Conservation (phyloP, 2,797 vertebrate species). For the Periparus ater region DNA sequence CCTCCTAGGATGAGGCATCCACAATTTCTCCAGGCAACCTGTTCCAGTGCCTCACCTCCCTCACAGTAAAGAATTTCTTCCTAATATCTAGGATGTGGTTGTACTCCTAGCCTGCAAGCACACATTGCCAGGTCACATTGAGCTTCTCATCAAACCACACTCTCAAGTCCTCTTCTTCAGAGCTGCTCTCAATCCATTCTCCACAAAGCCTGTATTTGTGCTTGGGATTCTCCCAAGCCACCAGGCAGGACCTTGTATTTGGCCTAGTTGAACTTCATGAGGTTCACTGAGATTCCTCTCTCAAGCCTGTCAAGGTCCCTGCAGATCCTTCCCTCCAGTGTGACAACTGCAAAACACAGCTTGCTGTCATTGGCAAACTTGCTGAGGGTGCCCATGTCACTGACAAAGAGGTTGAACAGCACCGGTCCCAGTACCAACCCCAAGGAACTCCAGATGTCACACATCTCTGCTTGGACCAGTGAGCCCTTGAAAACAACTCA, state of each 20-base stretch:
- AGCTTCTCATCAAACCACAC: background rate
- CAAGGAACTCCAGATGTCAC: background rate
- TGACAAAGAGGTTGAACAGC: background rate
- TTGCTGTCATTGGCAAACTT: background rate
- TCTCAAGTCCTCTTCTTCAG: background rate
- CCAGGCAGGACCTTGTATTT: background rate
- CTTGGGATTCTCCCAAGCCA: background rate
- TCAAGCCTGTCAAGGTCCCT: background rate
- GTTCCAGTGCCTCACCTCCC: background rate
- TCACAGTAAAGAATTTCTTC: background rate
- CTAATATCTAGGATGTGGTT: background rate
- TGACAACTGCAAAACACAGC: background rate
- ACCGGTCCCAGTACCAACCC: fast-evolving
- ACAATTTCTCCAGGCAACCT: background rate
- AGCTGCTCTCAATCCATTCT: background rate
- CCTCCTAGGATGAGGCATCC: background rate
- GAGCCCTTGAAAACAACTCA: background rate
- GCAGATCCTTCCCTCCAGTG: background rate
- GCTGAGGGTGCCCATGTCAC: fast-evolving
- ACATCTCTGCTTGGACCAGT: background rate
- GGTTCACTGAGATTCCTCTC: background rate
- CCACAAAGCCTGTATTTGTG: background rate
- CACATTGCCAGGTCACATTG: background rate
- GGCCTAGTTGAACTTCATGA: background rate
- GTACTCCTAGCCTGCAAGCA: background rate